Conservation (phyloP, 2,113 vertebrate genomes). For the Platysternon megacephalum region DNA sequence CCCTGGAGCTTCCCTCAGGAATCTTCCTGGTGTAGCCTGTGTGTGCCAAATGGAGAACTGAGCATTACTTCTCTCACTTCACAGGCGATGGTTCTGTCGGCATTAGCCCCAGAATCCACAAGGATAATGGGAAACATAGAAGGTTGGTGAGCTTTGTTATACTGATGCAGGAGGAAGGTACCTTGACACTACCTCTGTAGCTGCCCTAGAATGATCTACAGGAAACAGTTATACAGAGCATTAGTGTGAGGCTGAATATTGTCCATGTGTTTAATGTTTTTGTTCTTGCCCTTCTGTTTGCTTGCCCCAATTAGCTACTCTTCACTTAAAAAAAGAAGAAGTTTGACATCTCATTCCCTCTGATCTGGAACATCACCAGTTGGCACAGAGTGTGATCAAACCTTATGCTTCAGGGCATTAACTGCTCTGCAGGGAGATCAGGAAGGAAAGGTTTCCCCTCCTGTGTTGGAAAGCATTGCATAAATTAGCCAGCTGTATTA, state of each 20-base stretch:
- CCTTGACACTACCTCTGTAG: background rate
- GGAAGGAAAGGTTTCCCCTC: background rate
- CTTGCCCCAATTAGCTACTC: background rate
- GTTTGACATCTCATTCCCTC: too few species aligned
- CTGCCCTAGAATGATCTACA: background rate
- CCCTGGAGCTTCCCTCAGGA: accelerated
- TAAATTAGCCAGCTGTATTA: background rate
- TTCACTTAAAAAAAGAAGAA: background rate
- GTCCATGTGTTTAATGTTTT: background rate
- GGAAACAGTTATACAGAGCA: background rate
- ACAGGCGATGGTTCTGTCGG: background rate
- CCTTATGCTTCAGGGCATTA: background rate
- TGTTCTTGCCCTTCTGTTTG: background rate
- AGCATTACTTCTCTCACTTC: accelerated
- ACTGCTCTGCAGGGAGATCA: background rate
- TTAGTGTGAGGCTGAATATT: too few species aligned
- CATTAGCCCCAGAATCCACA: background rate
- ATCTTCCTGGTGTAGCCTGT: background rate
- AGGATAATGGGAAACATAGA: background rate
- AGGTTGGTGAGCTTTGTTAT: background rate
- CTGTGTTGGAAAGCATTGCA: background rate
- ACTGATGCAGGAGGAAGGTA: background rate
- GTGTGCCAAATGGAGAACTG: accelerated
- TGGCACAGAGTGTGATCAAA: background rate
- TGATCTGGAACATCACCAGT: background rate